A percentile compares a stretch with the other conserved stretches of the same genome.
Conservation (phyloP, 2,113 vertebrate species). For the Rhinopomastus cyanomelas region DNA sequence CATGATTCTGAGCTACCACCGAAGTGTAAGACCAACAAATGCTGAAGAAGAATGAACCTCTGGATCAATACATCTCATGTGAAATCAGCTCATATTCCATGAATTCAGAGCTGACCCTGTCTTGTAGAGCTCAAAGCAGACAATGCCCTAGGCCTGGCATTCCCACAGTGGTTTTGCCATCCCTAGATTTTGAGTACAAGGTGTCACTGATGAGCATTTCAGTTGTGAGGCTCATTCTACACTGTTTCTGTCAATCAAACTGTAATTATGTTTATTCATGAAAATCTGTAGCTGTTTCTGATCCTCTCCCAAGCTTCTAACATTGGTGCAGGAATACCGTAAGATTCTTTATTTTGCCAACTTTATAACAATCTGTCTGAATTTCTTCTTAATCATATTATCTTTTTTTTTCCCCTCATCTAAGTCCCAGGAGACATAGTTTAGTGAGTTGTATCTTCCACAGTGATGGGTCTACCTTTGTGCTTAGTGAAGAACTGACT, state of each 20-base stretch:
- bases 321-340: slow-evolving; percentile 40
- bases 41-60: not conserved
- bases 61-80: not conserved
- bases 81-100: not conserved
- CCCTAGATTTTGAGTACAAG: not conserved
- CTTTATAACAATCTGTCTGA: slow-evolving; percentile 34
- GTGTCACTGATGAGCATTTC: not conserved
- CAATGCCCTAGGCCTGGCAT: not conserved
- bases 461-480: slow-evolving; percentile 7
- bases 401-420: slow-evolving; percentile 14
- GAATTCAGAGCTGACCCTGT: not conserved
- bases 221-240: not conserved
- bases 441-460: slow-evolving; percentile 3
- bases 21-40: not conserved
- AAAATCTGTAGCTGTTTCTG: slow-evolving; percentile 58
- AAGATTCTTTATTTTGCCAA: slow-evolving; percentile 53
- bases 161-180: not conserved
- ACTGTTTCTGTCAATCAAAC: slow-evolving; percentile 24
- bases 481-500: slow-evolving; percentile 20
- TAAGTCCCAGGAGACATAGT: slow-evolving; percentile 2
- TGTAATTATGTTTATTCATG: slow-evolving; percentile 61
- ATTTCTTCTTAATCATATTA: slow-evolving; percentile 43
- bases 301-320: slow-evolving; percentile 43
- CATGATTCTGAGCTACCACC: not conserved
- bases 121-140: not conserved